Conservation (phyloP, 2,113 vertebrate species). For the Fregetta grallaria region DNA sequence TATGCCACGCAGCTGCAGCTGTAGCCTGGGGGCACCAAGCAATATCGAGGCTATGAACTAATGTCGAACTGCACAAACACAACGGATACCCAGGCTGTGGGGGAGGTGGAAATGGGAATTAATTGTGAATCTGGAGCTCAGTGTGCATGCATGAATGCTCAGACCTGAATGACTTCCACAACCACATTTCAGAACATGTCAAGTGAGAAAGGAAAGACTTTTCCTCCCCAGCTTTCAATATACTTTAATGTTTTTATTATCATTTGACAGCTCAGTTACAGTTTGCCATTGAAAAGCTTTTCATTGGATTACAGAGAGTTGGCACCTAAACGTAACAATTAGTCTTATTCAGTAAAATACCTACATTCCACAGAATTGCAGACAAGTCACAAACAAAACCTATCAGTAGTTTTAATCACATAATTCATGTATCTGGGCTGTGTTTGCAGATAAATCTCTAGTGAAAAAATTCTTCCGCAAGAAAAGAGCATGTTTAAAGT, state of each 20-base stretch:
- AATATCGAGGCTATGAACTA: background rate
- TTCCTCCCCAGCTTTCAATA: background rate
- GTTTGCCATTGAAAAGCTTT: slow-evolving; percentile 8
- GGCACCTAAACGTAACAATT: background rate
- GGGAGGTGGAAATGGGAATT: slow-evolving; percentile 14
- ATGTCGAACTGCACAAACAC: background rate
- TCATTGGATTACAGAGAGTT: background rate
- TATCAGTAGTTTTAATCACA: slow-evolving; percentile 37
- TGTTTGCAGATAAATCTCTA: background rate
- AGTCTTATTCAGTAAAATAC: background rate
- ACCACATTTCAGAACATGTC: background rate
- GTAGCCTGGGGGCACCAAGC: background rate
- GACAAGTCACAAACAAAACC: background rate
- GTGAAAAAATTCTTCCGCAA: background rate
- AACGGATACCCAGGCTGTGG: background rate
- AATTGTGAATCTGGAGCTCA: slow-evolving; percentile 13
- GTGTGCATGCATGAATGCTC: slow-evolving; percentile 44
- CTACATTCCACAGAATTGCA: background rate
- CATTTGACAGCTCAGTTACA: background rate
- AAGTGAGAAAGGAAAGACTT: background rate
- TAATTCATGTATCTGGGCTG: background rate
- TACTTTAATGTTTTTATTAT: background rate
- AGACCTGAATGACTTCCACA: slow-evolving; percentile 38
- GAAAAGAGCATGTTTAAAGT: background rate
- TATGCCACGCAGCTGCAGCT: background rate